A percentile compares a stretch with the other conserved stretches of the same genome.
Evolutionary conservation across 2,888 invertebrate genomes (phyloP).

Genomic region (Clostera curtula): DNA sequence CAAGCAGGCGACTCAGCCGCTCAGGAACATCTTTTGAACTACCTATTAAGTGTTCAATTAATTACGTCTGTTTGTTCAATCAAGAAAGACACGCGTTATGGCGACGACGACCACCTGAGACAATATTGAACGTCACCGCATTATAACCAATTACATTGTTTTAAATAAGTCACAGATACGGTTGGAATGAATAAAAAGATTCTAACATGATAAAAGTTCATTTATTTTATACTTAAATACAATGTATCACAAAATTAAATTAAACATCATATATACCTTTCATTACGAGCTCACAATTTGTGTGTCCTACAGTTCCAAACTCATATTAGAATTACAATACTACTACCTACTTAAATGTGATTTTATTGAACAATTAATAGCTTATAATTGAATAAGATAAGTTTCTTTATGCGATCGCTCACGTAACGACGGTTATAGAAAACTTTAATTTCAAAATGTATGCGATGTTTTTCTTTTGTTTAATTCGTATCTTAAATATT

Average conservation of each 20-base stretch:
- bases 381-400: too few species aligned
- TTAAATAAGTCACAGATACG: conserved; percentile 10
- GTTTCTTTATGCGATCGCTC: too few species aligned
- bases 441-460: conserved; percentile 5
- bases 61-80: conserved; percentile 31
- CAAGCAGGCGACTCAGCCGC: conserved; percentile 12
- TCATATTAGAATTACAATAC: conserved; percentile 9
- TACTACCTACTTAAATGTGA: too few species aligned
- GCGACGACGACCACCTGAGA: conserved; percentile 26
- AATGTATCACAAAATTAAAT: conserved; percentile 54
- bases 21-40: conserved; percentile 12
- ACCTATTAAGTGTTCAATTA: conserved; percentile 14
- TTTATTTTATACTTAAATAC: conserved; percentile 44
- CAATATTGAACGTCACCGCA: conserved; percentile 30
- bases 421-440: too few species aligned
- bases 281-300: conserved; percentile 17
- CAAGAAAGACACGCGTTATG: conserved; percentile 29
- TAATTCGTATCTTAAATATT: too few species aligned
- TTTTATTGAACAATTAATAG: too few species aligned
- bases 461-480: not conserved
- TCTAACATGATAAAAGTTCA: conserved; percentile 24
- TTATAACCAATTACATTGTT: conserved; percentile 17
- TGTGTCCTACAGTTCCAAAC: conserved; percentile 6
- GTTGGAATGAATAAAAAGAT: conserved; percentile 18
- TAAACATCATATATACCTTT: conserved; percentile 25